phyloP scores from a whole-genome alignment of 37 sponge, comb jelly and placozoan genomes.

The Chondrilla cf. caribensis region DNA sequence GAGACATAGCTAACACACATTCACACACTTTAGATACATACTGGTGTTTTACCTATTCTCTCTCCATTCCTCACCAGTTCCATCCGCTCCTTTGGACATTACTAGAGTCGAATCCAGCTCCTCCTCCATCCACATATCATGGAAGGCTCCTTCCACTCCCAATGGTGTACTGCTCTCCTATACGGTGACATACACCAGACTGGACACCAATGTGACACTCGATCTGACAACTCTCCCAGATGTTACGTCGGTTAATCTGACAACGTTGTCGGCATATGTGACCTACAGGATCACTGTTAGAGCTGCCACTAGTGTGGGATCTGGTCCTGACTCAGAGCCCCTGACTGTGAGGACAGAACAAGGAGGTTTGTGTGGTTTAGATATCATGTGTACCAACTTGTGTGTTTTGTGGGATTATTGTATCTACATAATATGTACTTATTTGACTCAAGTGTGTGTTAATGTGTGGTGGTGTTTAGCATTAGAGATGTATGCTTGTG shows the following conservation, averaged over 20 bases:
- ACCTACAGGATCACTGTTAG: background rate
- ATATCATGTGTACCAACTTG: too few relatives aligned
- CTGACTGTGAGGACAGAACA: background rate
- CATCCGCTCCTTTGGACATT: conserved; percentile 3
- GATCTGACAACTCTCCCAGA: too few relatives aligned
- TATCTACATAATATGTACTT: too few relatives aligned
- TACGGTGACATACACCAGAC: background rate
- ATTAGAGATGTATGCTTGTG: too few relatives aligned
- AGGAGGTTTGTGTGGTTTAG: background rate
- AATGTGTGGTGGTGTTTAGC: too few relatives aligned
- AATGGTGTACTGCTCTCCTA: conserved; percentile 20
- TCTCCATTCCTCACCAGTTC: background rate
- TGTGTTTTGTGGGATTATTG: too few relatives aligned
- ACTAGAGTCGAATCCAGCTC: background rate
- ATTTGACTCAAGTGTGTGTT: too few relatives aligned
- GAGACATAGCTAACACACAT: too few relatives aligned
- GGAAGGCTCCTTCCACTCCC: background rate
- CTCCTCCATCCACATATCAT: background rate
- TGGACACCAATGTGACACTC: background rate
- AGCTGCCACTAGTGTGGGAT: conserved; percentile 1
- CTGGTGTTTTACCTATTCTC: too few relatives aligned
- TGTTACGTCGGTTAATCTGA: background rate
- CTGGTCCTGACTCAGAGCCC: background rate
- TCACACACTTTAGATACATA: too few relatives aligned
- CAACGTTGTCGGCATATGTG: background rate